Conservation (phyloP, 92 coral and sea anemone species). For the Heteractis magnifica region DNA sequence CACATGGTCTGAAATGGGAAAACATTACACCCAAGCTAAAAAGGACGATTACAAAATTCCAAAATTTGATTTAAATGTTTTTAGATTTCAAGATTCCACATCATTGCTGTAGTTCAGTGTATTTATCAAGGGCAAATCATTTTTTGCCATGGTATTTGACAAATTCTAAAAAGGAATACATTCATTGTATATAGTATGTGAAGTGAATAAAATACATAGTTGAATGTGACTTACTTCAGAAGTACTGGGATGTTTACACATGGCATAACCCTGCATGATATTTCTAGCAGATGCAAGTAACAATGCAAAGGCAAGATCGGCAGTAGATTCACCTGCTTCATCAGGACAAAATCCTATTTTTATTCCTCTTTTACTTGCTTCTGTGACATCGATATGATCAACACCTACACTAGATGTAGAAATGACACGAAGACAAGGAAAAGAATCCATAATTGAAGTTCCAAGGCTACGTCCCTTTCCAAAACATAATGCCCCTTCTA, state of each 20-base stretch:
- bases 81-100: no score
- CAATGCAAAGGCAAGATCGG: conserved; percentile 70
- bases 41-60: no score
- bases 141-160: no score
- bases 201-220: neutral
- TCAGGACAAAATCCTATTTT: conserved; percentile 66
- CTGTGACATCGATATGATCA: conserved; percentile 60
- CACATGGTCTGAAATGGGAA: no score
- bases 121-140: no score
- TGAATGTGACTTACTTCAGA: conserved; percentile 2
- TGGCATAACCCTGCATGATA: conserved; percentile 56
- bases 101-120: no score
- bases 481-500: neutral
- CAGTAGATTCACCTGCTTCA: conserved; percentile 50
- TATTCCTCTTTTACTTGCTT: conserved; percentile 66
- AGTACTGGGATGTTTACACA: conserved; percentile 39
- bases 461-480: neutral
- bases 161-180: no score
- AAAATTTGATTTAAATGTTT: no score
- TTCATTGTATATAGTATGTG: no score
- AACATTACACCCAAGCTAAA: no score
- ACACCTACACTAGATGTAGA: conserved; percentile 51
- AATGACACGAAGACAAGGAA: conserved; percentile 63
- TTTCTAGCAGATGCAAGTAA: conserved; percentile 81
- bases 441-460: conserved; percentile 42